Conservation (phyloP, 2,888 invertebrate genomes). For the Anaspis maculata region DNA sequence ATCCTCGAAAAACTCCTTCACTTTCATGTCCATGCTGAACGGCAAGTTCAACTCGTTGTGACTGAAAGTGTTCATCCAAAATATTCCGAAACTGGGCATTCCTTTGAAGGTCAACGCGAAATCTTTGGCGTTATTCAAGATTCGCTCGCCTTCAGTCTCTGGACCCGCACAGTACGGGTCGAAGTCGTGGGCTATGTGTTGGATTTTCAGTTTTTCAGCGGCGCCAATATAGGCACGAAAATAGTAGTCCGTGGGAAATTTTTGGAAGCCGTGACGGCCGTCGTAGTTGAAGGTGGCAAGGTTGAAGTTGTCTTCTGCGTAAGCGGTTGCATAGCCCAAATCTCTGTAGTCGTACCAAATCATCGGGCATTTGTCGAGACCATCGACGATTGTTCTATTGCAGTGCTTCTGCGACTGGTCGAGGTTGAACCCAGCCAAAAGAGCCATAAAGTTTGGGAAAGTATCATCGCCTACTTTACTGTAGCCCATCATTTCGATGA, state of each 20-base stretch:
- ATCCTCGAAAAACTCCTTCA: conserved; percentile 51
- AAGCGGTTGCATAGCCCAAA: conserved; percentile 33
- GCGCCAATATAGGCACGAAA: conserved; percentile 64
- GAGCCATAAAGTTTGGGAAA: conserved; percentile 80
- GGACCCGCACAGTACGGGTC: conserved; percentile 51
- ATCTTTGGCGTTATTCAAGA: conserved; percentile 60
- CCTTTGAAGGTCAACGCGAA: conserved; percentile 55
- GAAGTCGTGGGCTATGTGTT: not conserved
- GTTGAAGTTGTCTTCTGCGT: conserved; percentile 64
- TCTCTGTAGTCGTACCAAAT: conserved; percentile 70
- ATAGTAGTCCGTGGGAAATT: conserved; percentile 74
- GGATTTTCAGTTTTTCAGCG: conserved; percentile 51
- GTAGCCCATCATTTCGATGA: conserved; percentile 31
- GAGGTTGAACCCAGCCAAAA: conserved; percentile 47
- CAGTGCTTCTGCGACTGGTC: conserved; percentile 44
- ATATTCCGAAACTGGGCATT: conserved; percentile 62
- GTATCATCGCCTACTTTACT: conserved; percentile 80
- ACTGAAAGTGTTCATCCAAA: conserved; percentile 73
- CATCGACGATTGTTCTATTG: conserved; percentile 45
- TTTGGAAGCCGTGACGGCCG: conserved; percentile 59
- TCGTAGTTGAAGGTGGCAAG: conserved; percentile 69
- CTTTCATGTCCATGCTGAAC: conserved; percentile 55
- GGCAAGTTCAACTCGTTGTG: conserved; percentile 62
- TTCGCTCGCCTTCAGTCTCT: conserved; percentile 55
- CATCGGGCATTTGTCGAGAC: conserved; percentile 61